These are phyloP conservation scores for Diabrotica virgifera DNA, from an alignment of 1,140 invertebrate genomes.

Conservation along the genomic window DNA sequence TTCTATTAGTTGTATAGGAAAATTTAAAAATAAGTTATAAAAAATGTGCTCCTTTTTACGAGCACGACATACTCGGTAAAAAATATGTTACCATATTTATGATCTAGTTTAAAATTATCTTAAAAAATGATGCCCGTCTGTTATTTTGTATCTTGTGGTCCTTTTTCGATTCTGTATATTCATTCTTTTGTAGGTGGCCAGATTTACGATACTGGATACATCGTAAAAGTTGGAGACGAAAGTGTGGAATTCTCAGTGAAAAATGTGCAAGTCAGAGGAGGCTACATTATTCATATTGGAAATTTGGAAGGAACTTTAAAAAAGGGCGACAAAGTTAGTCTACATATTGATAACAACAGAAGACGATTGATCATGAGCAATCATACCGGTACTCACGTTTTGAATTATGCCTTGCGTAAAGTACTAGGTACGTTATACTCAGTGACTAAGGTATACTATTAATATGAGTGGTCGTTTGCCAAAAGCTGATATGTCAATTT, in stretches of 20 bases:
- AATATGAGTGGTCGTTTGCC: no score
- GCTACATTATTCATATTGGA: conserved; percentile 93
- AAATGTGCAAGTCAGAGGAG: conserved; percentile 94
- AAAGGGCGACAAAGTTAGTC: conserved; percentile 81
- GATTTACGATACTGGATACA: conserved; percentile 92
- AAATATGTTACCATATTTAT: no score
- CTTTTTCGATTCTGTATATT: not conserved
- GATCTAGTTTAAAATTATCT: no score
- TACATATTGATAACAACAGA: conserved; percentile 81
- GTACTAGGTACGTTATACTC: conserved; percentile 57
- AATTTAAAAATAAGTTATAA: no score
- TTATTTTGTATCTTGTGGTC: not conserved
- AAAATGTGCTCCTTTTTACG: no score
- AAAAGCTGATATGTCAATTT: no score
- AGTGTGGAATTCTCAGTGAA: conserved; percentile 89
- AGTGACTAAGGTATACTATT: no score
- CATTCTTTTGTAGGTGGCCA: conserved; percentile 68
- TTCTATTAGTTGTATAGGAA: no score
- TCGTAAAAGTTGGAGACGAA: conserved; percentile 84
- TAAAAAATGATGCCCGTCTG: no score
- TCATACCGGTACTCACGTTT: conserved; percentile 96
- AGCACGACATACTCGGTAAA: no score
- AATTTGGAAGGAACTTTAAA: conserved; percentile 79
- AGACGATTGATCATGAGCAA: conserved; percentile 95
- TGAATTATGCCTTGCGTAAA: conserved; percentile 91